Base-by-base conservation (phyloP, 2,888 invertebrate genomes). In the Apodemia mormo region DNA sequence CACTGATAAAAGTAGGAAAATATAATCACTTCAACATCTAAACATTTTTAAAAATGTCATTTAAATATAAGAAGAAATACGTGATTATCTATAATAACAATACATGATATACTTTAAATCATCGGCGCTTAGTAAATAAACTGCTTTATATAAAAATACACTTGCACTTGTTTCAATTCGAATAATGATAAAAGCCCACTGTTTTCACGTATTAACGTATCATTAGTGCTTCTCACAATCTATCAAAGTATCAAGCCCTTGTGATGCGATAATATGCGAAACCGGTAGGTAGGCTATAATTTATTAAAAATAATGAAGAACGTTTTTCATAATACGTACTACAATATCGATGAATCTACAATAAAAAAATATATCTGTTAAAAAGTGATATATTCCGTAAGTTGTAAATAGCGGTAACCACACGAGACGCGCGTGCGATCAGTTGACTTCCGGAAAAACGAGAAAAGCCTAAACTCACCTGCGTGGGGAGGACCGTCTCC, bases 401-500 rank as follows among this genome's bases (percentile, higher is more conserved):
- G n/a, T 29, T 66, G 43, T 29, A 67, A 67, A 65, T 66, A 65
- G 49, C 29, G 69, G 65, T 66, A 52, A 65, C 45, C 65, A 65
- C 67, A 66, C 68, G 58, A 58, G 58, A 64, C 72, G 68, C 49
- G 66, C 49, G 68, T 70, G 45, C 66, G 40, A 56, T 45, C 30
- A 65, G 65, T 70, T 72, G 69, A 72, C 73, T 72, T 74, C 73
- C 76, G 78, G 77, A 76, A 77, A 75, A 79, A 74, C 76, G 76
- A 76, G 79, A 79, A 79, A 80, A 80, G 78, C 81, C 80, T 76
- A 77, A 74, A 84, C 91, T 92, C 88, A 92, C 92, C 93, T 93
- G 92, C 77, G 92, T 86, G 80, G 93, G 90, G 83, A 93, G 89
- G 79, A 89, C 90, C 75, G 92, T 90, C 82, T 94, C 93, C 90